Evolutionary conservation across 1,140 invertebrate genomes (phyloP).

Genomic region (Berghia stephanieae): DNA sequence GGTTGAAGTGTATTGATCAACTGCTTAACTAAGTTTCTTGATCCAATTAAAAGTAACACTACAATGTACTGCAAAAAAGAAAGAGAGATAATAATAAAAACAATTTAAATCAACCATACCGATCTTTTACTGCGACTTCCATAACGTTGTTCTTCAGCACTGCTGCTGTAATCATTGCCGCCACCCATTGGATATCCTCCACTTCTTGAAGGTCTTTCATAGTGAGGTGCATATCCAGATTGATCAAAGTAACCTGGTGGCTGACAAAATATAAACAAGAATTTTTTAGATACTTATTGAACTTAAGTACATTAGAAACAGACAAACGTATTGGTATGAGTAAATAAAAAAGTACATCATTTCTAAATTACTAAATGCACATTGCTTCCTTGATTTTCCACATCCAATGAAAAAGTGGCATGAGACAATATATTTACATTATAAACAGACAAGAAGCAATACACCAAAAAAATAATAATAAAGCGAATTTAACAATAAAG

Average conservation of each 20-base stretch:
- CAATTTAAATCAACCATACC: constrained; percentile 1
- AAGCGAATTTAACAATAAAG: background rate
- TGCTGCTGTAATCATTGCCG: too few species aligned
- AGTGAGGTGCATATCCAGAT: constrained; percentile 20
- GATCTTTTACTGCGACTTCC: constrained; percentile 27
- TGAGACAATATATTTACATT: too few species aligned
- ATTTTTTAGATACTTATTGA: background rate
- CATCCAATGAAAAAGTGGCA: too few species aligned
- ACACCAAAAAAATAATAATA: background rate
- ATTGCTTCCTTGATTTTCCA: too few species aligned
- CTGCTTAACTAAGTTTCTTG: background rate
- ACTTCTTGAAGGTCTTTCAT: constrained; percentile 19
- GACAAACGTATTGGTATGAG: too few species aligned
- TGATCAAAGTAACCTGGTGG: constrained; percentile 24
- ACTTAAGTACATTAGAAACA: too few species aligned
- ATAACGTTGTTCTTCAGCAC: too few species aligned
- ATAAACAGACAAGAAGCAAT: background rate
- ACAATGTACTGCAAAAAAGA: background rate
- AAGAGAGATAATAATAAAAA: background rate
- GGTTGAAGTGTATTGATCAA: too few species aligned
- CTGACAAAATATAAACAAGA: background rate
- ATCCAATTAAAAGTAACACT: background rate
- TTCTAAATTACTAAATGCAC: too few species aligned
- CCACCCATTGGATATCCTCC: constrained; percentile 10
- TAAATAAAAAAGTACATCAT: too few species aligned